These are phyloP conservation scores for Galemys pyrenaicus DNA, from an alignment of 2,113 vertebrate species.

Conservation along the genomic window DNA sequence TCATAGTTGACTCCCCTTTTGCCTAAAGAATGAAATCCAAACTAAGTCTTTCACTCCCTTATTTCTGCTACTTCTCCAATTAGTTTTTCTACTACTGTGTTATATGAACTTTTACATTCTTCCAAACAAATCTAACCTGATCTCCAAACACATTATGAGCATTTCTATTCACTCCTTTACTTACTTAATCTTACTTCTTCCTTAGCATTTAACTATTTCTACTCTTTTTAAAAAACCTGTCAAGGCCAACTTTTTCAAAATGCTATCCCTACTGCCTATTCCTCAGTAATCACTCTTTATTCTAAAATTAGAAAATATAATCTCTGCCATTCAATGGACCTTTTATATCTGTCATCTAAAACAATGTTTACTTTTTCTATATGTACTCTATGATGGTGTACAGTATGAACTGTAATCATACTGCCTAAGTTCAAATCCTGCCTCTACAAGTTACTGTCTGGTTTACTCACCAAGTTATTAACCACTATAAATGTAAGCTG, in stretches of 20 bases:
- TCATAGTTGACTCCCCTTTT: not conserved
- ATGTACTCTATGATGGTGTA: not conserved
- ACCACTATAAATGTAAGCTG: not conserved
- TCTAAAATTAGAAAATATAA: not conserved
- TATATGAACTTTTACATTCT: not conserved
- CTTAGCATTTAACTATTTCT: not conserved
- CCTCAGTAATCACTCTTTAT: not conserved
- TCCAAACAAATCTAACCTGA: not conserved
- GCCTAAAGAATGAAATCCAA: constrained; percentile 36
- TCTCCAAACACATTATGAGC: not conserved
- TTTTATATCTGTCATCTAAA: not conserved
- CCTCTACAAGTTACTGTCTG: not conserved
- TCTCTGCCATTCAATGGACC: not conserved
- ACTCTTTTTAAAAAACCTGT: not conserved
- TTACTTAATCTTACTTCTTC: not conserved
- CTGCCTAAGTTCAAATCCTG: not conserved
- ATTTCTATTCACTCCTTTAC: not conserved
- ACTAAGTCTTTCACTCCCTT: not conserved
- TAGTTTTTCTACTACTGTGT: not conserved
- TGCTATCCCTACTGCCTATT: not conserved
- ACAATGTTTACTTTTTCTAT: not conserved
- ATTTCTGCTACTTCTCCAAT: not conserved
- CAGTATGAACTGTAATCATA: not conserved
- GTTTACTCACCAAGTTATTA: not conserved
- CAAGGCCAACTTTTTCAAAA: not conserved